These are phyloP conservation scores for Epinephelus coioides DNA, from an alignment of 2,797 vertebrate species.

Conservation along the genomic window DNA sequence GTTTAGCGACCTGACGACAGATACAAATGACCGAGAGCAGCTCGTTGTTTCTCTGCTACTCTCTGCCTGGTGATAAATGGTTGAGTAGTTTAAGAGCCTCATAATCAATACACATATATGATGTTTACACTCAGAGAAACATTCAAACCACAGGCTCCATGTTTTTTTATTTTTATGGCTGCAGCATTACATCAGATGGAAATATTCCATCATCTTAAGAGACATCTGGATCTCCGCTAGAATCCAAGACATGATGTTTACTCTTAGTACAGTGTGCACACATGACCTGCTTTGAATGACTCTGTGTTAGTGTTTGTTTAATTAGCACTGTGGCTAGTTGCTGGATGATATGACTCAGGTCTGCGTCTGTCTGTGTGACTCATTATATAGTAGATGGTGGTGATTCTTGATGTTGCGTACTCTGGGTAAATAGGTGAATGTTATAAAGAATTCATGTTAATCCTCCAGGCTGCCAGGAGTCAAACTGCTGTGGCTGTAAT, in stretches of 20 bases:
- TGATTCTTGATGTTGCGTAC: slow-evolving; percentile 12
- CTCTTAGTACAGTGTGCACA: too few relatives aligned
- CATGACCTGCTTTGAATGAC: too few relatives aligned
- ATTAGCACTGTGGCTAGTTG: not conserved
- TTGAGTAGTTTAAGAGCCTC: not conserved
- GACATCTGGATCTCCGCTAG: too few relatives aligned
- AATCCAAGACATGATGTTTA: not conserved
- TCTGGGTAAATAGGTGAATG: not conserved
- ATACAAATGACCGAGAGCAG: slow-evolving; percentile 23
- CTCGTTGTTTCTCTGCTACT: slow-evolving; percentile 25
- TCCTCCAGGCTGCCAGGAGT: slow-evolving; percentile 1
- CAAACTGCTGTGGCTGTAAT: slow-evolving; percentile 44
- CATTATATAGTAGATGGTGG: not conserved
- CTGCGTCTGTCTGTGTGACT: not conserved
- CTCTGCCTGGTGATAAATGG: slow-evolving; percentile 11
- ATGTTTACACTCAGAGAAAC: slow-evolving; percentile 6
- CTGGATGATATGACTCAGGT: not conserved
- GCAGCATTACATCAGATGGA: not conserved
- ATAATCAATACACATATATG: not conserved
- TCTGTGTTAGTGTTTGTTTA: not conserved
- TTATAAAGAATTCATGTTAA: not conserved
- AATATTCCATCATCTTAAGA: not conserved
- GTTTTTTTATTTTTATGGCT: not conserved
- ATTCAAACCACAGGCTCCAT: not conserved
- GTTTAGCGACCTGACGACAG: slow-evolving; percentile 21